Conservation (phyloP, 2,113 vertebrate genomes). For the Taxidea taxus region DNA sequence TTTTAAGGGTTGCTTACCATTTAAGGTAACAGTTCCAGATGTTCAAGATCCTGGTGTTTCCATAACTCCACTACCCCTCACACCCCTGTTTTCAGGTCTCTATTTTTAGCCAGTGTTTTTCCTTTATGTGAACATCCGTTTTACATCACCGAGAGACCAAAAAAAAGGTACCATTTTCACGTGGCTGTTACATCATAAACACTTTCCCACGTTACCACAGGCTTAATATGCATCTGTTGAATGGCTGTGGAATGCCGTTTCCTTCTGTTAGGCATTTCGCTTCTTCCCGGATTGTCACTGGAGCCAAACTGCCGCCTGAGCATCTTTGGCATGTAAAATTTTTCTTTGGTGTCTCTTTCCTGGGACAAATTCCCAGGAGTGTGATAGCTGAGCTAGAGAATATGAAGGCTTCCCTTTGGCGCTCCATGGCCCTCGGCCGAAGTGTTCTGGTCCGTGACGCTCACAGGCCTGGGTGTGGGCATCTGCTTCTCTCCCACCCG, state of each 20-base stretch:
- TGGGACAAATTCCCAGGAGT: neutral
- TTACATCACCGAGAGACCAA: neutral
- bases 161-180: neutral
- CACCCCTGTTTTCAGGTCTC: neutral
- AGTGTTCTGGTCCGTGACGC: neutral
- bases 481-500: neutral
- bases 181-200: neutral
- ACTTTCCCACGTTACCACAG: neutral
- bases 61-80: neutral
- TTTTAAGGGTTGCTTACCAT: neutral
- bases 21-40: neutral
- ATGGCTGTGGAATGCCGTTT: neutral
- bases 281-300: neutral
- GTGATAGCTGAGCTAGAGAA: neutral
- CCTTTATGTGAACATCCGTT: neutral
- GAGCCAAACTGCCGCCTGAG: neutral
- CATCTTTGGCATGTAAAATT: neutral
- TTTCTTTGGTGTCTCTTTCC: neutral
- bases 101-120: neutral
- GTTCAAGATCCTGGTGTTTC: neutral
- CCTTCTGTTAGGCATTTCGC: neutral
- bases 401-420: neutral
- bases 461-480: neutral
- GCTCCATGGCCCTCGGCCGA: rapidly evolving
- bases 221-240: rapidly evolving